Base-by-base conservation (phyloP, 1,140 invertebrate genomes). In the Ganaspis sp. region DNA sequence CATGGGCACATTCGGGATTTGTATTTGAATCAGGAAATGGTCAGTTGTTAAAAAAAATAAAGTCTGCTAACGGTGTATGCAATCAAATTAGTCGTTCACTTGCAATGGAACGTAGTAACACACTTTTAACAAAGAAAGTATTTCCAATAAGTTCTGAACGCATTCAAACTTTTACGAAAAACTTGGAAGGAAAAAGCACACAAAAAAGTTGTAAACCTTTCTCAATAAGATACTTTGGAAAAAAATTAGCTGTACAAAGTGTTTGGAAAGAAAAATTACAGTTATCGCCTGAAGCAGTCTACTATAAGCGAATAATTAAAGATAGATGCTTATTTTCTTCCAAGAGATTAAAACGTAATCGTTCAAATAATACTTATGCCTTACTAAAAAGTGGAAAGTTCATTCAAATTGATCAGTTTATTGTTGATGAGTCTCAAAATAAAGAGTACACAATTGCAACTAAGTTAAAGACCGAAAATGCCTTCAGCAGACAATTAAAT, bases 1-100 rank as follows among this genome's bases (percentile, higher is more conserved):
- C 38, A 15, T 74, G 73, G 73, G 21, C 54, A 17, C 73, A 74
- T 29, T 19, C 26, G 9, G 73, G 73, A 6, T 69, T 64, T 37
- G 9, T 34, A 8, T 73, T 73, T 37, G 72, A 73, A 64, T 45
- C 19, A 17, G 72, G 72, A 3, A 74, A 74, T 40, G 64, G 58
- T 19, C n/a, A n/a, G 26, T 53, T 75, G 11, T 34, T 53, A 15
- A 49, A 45, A 49, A 49, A 70, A 34, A 70, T 75, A 9, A 34
- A 75, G 1, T 58, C 74, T 26, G 74, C 74, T 4, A 70, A 75
- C 17, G 74, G 49, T 0, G n/a, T 53, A 19, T 53, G n/a, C 5
- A 53, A 53, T 53, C 49, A 19, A 21, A 53, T 19, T 0, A 53
- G 49, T 17, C 5, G n/a, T 4, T 53, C 49, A 19, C 0, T 53